Percentiles rank a stretch among this genome's conserved stretches.
Evolutionary conservation across 2,888 invertebrate species (phyloP).

Genomic region (Andrena bucephala): DNA sequence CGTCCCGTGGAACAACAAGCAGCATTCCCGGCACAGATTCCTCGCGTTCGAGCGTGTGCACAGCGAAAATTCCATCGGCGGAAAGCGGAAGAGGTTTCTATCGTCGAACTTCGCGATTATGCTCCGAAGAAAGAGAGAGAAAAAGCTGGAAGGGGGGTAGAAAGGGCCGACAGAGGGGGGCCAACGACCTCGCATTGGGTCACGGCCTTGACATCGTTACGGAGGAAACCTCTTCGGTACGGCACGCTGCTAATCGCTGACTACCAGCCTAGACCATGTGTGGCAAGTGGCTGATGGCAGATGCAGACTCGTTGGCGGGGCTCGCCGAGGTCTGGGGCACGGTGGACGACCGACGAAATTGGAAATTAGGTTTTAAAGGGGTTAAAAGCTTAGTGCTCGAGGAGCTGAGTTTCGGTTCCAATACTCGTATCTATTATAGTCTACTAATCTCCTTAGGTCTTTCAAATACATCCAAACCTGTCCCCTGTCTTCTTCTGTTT

Average conservation of each 20-base stretch:
- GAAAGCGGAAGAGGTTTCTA: constrained; percentile 33
- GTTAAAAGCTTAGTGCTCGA: background rate
- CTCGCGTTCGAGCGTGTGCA: background rate
- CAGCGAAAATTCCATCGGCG: constrained; percentile 21
- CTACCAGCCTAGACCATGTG: constrained; percentile 45
- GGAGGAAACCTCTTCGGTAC: constrained; percentile 76
- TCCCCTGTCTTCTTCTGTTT: background rate
- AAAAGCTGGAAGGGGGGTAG: constrained; percentile 41
- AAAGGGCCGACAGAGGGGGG: constrained; percentile 62
- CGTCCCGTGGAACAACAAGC: background rate
- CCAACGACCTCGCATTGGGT: constrained; percentile 82
- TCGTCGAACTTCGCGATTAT: constrained; percentile 19
- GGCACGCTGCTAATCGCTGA: constrained; percentile 55
- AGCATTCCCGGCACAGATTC: constrained; percentile 24
- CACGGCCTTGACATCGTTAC: constrained; percentile 83
- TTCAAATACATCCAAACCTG: background rate
- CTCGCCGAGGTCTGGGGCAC: constrained; percentile 46
- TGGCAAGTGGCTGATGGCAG: constrained; percentile 36
- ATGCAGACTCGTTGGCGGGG: constrained; percentile 55
- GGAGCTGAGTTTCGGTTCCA: background rate
- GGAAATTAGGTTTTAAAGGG: background rate
- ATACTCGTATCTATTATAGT: too few species aligned
- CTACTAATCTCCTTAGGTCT: background rate
- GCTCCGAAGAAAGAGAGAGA: constrained; percentile 36
- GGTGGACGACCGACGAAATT: constrained; percentile 19